phyloP scores from a whole-genome alignment of 2,797 vertebrate species.

The Oreochromis mossambicus region DNA sequence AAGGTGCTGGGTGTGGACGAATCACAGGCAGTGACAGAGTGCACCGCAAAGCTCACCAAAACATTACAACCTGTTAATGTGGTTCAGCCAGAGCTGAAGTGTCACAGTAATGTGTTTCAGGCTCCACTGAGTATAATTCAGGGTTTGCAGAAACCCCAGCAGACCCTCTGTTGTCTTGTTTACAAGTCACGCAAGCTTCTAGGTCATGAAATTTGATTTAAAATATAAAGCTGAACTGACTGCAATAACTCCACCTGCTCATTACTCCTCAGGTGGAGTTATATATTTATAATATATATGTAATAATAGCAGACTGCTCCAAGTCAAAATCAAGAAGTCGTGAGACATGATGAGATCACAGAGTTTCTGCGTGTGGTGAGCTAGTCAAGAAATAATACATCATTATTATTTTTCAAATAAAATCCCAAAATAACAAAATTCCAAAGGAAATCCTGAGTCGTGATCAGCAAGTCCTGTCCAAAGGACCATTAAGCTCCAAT shows the following conservation, averaged over 20 bases:
- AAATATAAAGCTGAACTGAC: not conserved
- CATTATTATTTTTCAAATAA: too few relatives aligned
- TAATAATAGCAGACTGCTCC: not conserved
- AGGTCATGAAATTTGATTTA: not conserved
- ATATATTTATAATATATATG: not conserved
- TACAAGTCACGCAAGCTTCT: not conserved
- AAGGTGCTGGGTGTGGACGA: not conserved
- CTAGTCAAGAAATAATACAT: not conserved
- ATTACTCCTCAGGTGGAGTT: not conserved
- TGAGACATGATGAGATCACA: not conserved
- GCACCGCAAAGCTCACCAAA: not conserved
- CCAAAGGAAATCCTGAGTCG: too few relatives aligned
- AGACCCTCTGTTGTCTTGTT: not conserved
- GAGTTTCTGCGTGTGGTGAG: not conserved
- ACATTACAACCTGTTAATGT: not conserved
- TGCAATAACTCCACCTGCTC: not conserved
- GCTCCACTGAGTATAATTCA: not conserved
- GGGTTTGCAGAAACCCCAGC: not conserved
- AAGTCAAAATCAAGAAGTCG: not conserved
- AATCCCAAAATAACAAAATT: not conserved
- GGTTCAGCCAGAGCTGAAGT: not conserved
- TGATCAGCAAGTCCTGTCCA: not conserved
- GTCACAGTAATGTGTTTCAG: not conserved
- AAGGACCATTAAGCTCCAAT: not conserved
- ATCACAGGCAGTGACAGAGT: not conserved